Evolutionary conservation across 2,113 vertebrate species (phyloP), one percentile per base, ranked within the genome.

Genomic region (Aphelocoma coerulescens): DNA sequence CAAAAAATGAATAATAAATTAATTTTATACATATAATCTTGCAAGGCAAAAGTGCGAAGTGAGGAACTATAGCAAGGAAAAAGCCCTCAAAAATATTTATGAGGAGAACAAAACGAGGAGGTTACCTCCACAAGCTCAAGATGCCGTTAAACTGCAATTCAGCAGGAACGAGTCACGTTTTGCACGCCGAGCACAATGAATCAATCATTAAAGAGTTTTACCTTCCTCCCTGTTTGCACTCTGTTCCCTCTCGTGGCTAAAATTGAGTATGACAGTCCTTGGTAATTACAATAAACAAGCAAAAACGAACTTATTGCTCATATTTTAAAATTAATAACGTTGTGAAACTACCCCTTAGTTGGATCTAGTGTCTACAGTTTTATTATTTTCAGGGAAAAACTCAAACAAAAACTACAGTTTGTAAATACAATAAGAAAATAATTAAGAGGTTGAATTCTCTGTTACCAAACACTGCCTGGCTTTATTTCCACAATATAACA

Each of bases 301-400:
- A 35, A 62, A 87, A 1, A 0, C 0, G 0, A 16, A 14, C 10
- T 67, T 43, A 7, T 4, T 51, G 23, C 4, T 32, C 3, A 1
- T 24, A 30, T 41, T 61, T 83, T 41, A 23, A 59, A 62, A 59
- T 15, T 6, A 32, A 16, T 51, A 52, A 22, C 26, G 8, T 13
- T 41, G 4, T 44, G 6, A 49, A 91, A 32, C 5, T 30, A 58
- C 1, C 8, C 6, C n/a, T 52, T 32, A 41, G 14, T 11, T 4
- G 15, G 24, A 72, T 13, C 5, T 16, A 28, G 9, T 1, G 0
- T 16, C 16, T 39, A 33, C 2, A 55, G 9, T 10, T n/a, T 23
- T 46, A 35, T 15, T 49, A 6, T 55, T 44, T 62, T 43, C 8
- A 21, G 11, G 18, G 10, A 20, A 41, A 39, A 37, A 12, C 23